Percentiles rank a stretch among this genome's conserved stretches.
Evolutionary conservation across 1,140 invertebrate species (phyloP).

Genomic region (Pseudomyrmex concolor): DNA sequence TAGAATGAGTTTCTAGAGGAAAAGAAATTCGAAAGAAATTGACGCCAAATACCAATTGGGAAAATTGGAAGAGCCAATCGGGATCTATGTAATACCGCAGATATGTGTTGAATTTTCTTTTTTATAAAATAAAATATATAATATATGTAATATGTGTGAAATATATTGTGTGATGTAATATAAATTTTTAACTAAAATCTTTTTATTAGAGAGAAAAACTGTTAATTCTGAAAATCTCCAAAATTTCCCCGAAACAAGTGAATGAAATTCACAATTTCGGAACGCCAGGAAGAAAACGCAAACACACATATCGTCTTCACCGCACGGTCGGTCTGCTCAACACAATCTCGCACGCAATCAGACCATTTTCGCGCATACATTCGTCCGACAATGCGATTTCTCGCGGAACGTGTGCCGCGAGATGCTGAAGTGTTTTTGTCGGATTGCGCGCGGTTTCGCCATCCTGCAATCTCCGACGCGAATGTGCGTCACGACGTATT

Average conservation of each 20-base stretch:
- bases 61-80: no score
- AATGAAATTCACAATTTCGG: not conserved
- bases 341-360: slow-evolving; percentile 6
- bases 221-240: no score
- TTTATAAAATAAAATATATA: no score
- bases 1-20: no score
- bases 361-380: slow-evolving; percentile 8
- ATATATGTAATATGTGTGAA: no score
- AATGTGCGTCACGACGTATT: slow-evolving; percentile 25
- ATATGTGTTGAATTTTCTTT: no score
- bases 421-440: slow-evolving; percentile 11
- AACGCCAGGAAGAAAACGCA: not conserved
- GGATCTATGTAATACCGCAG: no score
- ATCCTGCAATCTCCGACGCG: slow-evolving; percentile 2
- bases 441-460: slow-evolving; percentile 1
- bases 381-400: not conserved
- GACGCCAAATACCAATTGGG: no score
- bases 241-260: not conserved
- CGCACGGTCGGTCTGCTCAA: not conserved
- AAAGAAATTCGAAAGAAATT: no score
- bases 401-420: not conserved
- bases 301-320: not conserved
- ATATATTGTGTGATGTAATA: no score
- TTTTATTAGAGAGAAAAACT: no score
- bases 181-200: no score